phyloP scores from a whole-genome alignment of 1,140 invertebrate species.

The Chymomyza costata region DNA sequence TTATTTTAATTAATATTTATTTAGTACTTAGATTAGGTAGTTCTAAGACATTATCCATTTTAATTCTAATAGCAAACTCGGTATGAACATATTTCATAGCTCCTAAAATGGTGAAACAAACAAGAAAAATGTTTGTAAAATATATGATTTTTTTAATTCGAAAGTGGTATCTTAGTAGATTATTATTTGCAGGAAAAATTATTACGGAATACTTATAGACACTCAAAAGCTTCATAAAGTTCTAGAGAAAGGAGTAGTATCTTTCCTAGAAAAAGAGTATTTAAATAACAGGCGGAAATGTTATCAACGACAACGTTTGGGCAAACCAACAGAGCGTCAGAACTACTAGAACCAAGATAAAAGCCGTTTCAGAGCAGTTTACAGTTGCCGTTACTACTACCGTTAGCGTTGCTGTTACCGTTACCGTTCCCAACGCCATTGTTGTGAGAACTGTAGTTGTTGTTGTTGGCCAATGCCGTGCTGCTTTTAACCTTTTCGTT shows the following conservation, averaged over 20 bases:
- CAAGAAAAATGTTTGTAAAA: slow-evolving; percentile 73
- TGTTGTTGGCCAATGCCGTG: slow-evolving; percentile 4
- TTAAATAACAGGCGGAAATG: slow-evolving; percentile 50
- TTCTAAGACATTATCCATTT: no score
- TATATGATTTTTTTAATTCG: no score
- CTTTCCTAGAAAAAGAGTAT: slow-evolving; percentile 34
- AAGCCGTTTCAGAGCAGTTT: slow-evolving; percentile 39
- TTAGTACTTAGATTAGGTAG: no score
- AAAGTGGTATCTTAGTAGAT: no score
- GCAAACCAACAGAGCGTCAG: slow-evolving; percentile 27
- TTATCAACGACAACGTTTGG: slow-evolving; percentile 51
- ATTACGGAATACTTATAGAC: no score
- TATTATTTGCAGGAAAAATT: no score
- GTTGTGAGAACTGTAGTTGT: slow-evolving; percentile 18
- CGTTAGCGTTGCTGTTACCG: background rate
- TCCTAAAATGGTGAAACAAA: no score
- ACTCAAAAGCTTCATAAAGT: slow-evolving; percentile 42
- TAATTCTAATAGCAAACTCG: no score
- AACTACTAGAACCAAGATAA: no score
- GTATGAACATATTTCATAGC: no score
- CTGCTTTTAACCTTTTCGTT: slow-evolving; percentile 64
- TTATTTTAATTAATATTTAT: no score
- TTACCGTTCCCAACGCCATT: slow-evolving; percentile 2
- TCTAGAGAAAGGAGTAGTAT: slow-evolving; percentile 23
- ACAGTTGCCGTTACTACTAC: background rate